Evolutionary conservation across 64 coral and sea anemone species (phyloP), one percentile per base, ranked within the genome.

Genomic region (Dendrophyllia cribrosa): DNA sequence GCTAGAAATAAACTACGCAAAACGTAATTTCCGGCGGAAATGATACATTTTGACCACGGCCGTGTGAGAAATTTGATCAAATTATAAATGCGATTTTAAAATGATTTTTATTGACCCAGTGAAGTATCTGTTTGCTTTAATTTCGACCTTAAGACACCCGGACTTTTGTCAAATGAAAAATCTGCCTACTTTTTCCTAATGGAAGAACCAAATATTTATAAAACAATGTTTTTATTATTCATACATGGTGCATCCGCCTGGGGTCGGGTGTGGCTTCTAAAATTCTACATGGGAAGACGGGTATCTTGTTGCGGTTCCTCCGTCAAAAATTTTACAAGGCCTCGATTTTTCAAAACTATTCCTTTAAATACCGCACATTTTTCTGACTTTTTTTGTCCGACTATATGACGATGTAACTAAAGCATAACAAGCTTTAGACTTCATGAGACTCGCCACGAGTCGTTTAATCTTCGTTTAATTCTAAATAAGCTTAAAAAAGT

Each of bases 21-120:
- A 13, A 7, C 46, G 80, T 50, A 48, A 84, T 68, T 67, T 84
- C 80, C 80, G 61, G 60, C 60, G 59, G 58, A 84, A 84, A n/a
- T 66, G 43, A 45, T 9, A 46, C 6, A 5, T 67, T 82, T 64
- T 50, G 17, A 17, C 9, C 50, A 77, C 53, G 9, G 12, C 20
- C 53, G 48, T 24, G 61, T 51, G 47, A 75, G 45, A 75, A 84
- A 84, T 46, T 66, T 17, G 9, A 49, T 66, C 43, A 22, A 50
- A 66, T 66, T 46, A 3, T 23, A 66, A 84, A 84, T 84, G 9
- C 59, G 43, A 82, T 82, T 16, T 64, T 60, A 61, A 63, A 47
- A 62, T 44, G 58, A 0, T n/a, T 66, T 51, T 51, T 13, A 66
- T 69, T 67, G 46, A 67, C 44, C 3, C 26, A 63, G 17, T 16